A percentile compares a stretch with the other conserved stretches of the same genome.
These are phyloP conservation scores for Semnornis frantzii DNA, from an alignment of 2,113 vertebrate species.

Conservation along the genomic window DNA sequence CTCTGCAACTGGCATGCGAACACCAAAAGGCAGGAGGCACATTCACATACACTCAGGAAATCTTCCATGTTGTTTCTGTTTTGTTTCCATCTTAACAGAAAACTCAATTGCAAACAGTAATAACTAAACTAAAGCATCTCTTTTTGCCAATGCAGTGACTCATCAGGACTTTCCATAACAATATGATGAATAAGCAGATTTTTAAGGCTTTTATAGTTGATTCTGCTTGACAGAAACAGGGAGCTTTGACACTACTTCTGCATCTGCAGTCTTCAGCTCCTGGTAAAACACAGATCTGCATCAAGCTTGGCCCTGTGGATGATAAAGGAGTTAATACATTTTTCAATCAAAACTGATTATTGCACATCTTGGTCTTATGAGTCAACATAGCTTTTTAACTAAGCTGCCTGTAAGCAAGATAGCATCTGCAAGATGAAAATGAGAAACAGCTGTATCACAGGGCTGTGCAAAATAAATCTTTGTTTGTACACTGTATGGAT, in stretches of 20 bases:
- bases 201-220: not conserved
- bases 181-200: conserved; percentile 26
- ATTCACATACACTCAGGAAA: not conserved
- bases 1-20: not conserved
- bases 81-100: conserved; percentile 60
- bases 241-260: not conserved
- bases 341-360: conserved; percentile 11
- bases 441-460: conserved; percentile 62
- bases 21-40: not conserved
- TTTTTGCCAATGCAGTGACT: not conserved
- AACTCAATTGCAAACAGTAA: conserved; percentile 13
- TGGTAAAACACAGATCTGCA: not conserved
- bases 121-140: not conserved
- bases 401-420: conserved; percentile 61
- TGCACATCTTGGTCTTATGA: conserved; percentile 54
- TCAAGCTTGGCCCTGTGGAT: not conserved
- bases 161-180: conserved; percentile 40
- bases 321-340: not conserved
- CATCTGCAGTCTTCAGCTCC: not conserved
- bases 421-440: conserved; percentile 67
- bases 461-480: conserved; percentile 33
- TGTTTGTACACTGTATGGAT: conserved; percentile 31
- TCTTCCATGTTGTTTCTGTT: conserved; percentile 1
- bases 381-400: conserved; percentile 53
- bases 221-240: not conserved